These are phyloP conservation scores for Orchestia grillus DNA, from an alignment of 1,140 invertebrate species.

Conservation along the genomic window DNA sequence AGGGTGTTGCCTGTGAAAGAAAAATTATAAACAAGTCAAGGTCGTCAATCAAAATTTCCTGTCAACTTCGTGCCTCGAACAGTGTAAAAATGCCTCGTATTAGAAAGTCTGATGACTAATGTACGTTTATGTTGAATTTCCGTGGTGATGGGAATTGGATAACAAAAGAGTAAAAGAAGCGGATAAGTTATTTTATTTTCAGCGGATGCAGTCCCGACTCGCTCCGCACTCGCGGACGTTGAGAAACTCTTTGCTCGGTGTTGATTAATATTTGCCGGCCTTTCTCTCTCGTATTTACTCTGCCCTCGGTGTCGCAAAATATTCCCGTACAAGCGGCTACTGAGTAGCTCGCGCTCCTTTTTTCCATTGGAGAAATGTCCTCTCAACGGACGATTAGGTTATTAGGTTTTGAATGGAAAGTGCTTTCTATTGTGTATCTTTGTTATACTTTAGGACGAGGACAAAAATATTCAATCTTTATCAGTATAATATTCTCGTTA, in stretches of 20 bases:
- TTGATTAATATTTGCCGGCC: not conserved
- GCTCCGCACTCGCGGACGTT: not conserved
- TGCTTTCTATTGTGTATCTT: slow-evolving; percentile 1
- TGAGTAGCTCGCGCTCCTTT: not conserved
- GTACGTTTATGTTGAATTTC: not conserved
- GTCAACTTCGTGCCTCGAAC: not conserved
- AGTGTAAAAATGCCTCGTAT: not conserved
- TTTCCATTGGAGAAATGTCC: not conserved
- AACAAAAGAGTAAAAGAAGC: not conserved
- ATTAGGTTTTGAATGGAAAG: not conserved
- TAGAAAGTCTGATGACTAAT: not conserved
- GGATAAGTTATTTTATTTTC: not conserved
- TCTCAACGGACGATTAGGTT: not conserved
- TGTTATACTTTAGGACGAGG: not conserved
- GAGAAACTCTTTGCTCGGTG: not conserved
- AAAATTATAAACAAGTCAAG: not conserved
- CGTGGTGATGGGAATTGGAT: not conserved
- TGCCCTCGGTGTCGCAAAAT: not conserved
- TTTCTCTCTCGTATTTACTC: not conserved
- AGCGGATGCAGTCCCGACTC: not conserved
- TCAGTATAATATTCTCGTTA: slow-evolving; percentile 41
- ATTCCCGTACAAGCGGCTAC: not conserved
- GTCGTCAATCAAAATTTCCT: not conserved
- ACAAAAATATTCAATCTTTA: slow-evolving; percentile 28
- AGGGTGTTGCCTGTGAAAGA: not conserved